Evolutionary conservation across 2,113 vertebrate species (phyloP).

Genomic region (Empidonax traillii): DNA sequence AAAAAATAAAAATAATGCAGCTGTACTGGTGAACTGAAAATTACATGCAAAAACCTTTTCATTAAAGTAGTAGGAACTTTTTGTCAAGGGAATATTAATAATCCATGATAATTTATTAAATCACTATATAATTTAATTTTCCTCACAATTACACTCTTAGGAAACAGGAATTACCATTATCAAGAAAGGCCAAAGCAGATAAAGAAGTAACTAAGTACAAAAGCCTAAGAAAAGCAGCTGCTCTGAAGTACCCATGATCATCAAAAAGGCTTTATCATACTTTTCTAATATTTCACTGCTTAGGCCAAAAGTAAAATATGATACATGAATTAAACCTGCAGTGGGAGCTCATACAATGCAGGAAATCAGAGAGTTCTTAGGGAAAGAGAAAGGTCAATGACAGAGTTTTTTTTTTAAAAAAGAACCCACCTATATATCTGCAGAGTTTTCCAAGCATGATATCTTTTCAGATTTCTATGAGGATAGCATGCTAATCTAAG

Average conservation of each 20-base stretch:
- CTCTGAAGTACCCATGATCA: background rate
- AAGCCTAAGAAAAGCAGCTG: background rate
- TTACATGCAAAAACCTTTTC: background rate
- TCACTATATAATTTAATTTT: background rate
- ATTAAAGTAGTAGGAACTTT: background rate
- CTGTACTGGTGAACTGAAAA: background rate
- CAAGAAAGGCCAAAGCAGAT: background rate
- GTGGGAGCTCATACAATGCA: background rate
- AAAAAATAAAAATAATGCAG: background rate
- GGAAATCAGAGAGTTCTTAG: background rate
- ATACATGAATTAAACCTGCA: background rate
- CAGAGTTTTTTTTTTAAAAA: background rate
- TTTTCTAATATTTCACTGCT: background rate
- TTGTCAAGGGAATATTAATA: background rate
- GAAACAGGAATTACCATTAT: background rate
- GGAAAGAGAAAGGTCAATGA: background rate
- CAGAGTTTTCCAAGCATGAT: background rate
- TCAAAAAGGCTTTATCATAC: background rate
- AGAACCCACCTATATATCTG: background rate
- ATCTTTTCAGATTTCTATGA: background rate
- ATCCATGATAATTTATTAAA: background rate
- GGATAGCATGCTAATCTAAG: background rate
- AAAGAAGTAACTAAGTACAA: background rate
- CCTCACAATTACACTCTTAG: background rate
- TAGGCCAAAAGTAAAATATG: background rate